Evolutionary conservation across 2,888 invertebrate species (phyloP), one percentile per base, ranked within the genome.

Genomic region (Lathronympha strigana): DNA sequence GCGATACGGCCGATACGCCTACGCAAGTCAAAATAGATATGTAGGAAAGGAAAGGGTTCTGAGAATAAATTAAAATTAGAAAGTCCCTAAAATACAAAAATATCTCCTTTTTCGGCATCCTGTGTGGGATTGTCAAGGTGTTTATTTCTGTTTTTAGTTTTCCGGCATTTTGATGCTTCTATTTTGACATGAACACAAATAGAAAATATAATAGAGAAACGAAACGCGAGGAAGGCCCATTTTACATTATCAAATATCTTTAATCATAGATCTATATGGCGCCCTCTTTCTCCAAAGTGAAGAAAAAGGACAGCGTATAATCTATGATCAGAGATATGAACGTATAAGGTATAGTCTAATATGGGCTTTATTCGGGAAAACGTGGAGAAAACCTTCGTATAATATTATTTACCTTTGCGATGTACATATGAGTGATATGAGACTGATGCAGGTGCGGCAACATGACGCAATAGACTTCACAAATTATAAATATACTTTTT

Each of bases 1-100:
- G 49, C 69, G 62, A 47, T 64, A 69, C 68, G 51, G 72, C 72
- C 69, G 62, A 47, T 64, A 69, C 68, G 51, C 73, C 72, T 71
- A 75, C 74, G 23, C 63, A 43, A 28, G 17, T 31, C 15, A 21
- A 60, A 60, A 54, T 60, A 60, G 47, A 47, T 9, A 1, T 23
- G 11, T 17, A 51, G 21, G 38, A 54, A 23, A 51, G 21, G 38
- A 54, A 54, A 38, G 51, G 38, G 60, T 54, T 60, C 45, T 5
- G 17, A 36, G 21, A 3, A 19, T 6, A 5, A 19, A 31, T 47
- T 60, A 66, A 40, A 54, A 60, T 60, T 47, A 60, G 51, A 47
- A 45, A 47, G 31, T 23, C 45, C 64, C 47, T 36, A 58, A 66
- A 51, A 21, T 58, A 64, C 11, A 64, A 51, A 58, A 60, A 66